Conservation (phyloP, 2,113 vertebrate genomes). For the Corythoichthys intestinalis region DNA sequence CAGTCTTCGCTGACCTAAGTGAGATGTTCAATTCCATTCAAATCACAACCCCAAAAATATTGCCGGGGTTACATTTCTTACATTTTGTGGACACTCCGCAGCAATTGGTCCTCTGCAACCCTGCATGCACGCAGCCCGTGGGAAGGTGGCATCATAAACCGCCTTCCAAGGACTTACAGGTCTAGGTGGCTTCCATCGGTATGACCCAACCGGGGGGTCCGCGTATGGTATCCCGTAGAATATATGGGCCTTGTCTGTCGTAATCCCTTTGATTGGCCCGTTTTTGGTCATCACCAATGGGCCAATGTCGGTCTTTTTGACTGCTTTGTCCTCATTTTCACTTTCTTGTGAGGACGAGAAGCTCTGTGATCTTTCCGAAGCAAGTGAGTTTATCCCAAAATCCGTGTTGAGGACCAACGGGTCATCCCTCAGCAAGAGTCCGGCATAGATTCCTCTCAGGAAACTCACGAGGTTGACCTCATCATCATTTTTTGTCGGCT, state of each 20-base stretch:
- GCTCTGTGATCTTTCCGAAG: constrained; percentile 11
- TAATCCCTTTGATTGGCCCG: constrained; percentile 51
- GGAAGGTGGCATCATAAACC: constrained; percentile 67
- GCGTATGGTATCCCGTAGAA: constrained; percentile 74
- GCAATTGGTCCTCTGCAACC: constrained; percentile 51
- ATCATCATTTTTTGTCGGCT: constrained; percentile 28
- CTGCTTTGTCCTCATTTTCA: constrained; percentile 11
- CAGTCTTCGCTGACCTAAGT: constrained; percentile 75
- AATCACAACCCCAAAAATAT: neutral
- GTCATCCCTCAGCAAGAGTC: constrained; percentile 33
- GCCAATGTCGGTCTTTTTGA: constrained; percentile 19
- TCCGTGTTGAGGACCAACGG: constrained; percentile 28
- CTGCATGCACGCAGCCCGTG: constrained; percentile 69
- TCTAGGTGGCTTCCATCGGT: constrained; percentile 71
- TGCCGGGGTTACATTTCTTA: constrained; percentile 31
- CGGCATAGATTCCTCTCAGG: constrained; percentile 45
- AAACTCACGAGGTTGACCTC: constrained; percentile 42
- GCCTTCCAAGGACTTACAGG: constrained; percentile 56
- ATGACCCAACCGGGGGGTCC: constrained; percentile 64
- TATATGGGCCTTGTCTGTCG: constrained; percentile 56
- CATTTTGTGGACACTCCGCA: constrained; percentile 57
- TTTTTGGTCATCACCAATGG: constrained; percentile 61
- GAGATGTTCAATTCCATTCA: neutral
- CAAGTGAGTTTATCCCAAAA: constrained; percentile 28
- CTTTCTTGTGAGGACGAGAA: constrained; percentile 10